Base-by-base conservation (phyloP, 2,797 vertebrate species). In the Girardinus metallicus region DNA sequence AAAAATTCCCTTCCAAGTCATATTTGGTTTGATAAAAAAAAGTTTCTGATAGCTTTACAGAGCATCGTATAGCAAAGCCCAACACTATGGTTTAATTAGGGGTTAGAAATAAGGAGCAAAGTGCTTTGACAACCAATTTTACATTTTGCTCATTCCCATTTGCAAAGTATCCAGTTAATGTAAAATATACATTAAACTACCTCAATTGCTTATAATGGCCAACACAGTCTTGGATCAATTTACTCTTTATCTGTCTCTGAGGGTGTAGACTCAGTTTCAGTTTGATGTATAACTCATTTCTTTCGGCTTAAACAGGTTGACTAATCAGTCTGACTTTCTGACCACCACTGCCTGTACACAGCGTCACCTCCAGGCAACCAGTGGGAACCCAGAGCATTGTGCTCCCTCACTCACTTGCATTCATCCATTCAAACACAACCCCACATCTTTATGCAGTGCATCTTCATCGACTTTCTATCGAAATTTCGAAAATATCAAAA, bases 311-410 rank as follows among this genome's bases (percentile, higher is more conserved):
- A 46, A 12, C 0, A 23, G 47, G 46, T 62, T 62, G 16, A 26
- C 46, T 36, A 26, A 11, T 57, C 76, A 46, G 34, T 82, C 71
- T 80, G 0, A 72, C 70, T 75, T 49, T 21, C 68, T 86, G 31
- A 75, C 62, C 53, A 34, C n/a, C 26, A 51, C 18, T 3, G 31
- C 1, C 64, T 78, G 44, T 47, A 49, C 60, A 88, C 64, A 89
- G 83, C 88, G 85, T 96, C 88, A 93, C 89, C 94, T 94, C 94
- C 95, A 94, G 93, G 44, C 93, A 94, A 79, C 90, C 94, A 95
- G 81, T 93, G 94, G 83, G 89, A 91, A 89, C 95, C 95, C 89
- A 89, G 31, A 76, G 72, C 64, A 4, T 78, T 34, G 1, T 55
- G 15, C 43, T 34, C 73, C 12, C 64, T 73, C 74, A 34, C n/a